These are phyloP conservation scores for Oegoconia quadripuncta DNA, from an alignment of 2,888 invertebrate genomes.

Conservation along the genomic window DNA sequence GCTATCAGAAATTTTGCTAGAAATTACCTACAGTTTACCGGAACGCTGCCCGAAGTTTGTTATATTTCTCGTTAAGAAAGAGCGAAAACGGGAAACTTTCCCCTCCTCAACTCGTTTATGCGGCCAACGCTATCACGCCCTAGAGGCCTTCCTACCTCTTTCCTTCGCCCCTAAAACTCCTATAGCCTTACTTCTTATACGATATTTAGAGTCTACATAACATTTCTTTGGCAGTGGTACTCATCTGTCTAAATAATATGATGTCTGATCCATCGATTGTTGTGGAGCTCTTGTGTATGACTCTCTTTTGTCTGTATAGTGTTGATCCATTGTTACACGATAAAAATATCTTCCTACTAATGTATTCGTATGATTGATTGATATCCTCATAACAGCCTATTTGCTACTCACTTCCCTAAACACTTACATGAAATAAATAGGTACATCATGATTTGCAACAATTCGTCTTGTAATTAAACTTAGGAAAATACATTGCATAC, in stretches of 20 bases:
- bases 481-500: background rate
- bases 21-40: conserved; percentile 35
- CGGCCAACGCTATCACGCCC: conserved; percentile 50
- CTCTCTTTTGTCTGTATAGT: conserved; percentile 29
- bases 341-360: conserved; percentile 37
- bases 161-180: too few species aligned
- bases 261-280: conserved; percentile 6
- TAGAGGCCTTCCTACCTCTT: conserved; percentile 48
- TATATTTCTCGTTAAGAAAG: conserved; percentile 48
- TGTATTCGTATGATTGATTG: conserved; percentile 39
- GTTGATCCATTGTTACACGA: conserved; percentile 31
- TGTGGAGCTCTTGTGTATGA: conserved; percentile 6
- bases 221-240: too few species aligned
- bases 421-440: background rate
- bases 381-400: conserved; percentile 20
- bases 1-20: conserved; percentile 26
- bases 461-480: background rate
- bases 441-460: too few species aligned
- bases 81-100: conserved; percentile 49
- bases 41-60: conserved; percentile 33
- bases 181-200: too few species aligned
- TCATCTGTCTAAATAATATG: too few species aligned
- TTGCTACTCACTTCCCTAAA: conserved; percentile 1
- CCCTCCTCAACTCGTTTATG: conserved; percentile 52
- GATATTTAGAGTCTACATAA: too few species aligned